Evolutionary conservation across 1,140 invertebrate genomes (phyloP).

Genomic region (Belonocnema kinseyi): DNA sequence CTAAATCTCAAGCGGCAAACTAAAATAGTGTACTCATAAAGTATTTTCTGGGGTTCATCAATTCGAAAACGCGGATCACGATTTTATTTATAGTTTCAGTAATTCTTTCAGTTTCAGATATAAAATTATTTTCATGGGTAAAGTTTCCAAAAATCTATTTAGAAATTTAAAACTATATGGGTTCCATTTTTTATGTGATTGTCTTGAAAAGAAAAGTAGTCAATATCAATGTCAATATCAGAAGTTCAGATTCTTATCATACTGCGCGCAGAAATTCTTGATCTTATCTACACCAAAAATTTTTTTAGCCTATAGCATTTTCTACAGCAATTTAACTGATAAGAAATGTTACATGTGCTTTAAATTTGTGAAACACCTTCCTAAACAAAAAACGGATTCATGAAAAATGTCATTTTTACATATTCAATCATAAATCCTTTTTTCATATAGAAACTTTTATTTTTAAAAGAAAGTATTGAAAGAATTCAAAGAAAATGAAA

Average conservation of each 20-base stretch:
- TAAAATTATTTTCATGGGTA: background rate
- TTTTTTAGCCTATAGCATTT: background rate
- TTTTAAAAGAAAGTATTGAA: too few relatives aligned
- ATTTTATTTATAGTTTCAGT: conserved; percentile 7
- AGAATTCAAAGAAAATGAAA: too few relatives aligned
- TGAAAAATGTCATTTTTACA: too few relatives aligned
- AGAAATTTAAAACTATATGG: background rate
- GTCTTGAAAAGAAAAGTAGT: background rate
- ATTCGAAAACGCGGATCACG: conserved; percentile 13
- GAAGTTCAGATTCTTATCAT: conserved; percentile 11
- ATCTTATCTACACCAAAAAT: conserved; percentile 13
- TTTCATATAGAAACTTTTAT: too few relatives aligned
- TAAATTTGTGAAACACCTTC: background rate
- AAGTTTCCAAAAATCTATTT: background rate
- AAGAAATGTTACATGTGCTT: background rate
- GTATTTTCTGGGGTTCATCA: conserved; percentile 22
- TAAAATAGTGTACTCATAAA: conserved; percentile 23
- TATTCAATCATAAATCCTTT: too few relatives aligned
- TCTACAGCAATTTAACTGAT: background rate
- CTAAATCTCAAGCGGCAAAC: background rate
- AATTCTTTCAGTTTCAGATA: conserved; percentile 6
- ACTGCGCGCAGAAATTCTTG: background rate
- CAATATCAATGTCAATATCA: conserved; percentile 21
- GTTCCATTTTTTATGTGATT: background rate
- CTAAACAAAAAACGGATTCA: background rate